Evolutionary conservation across 2,888 invertebrate species (phyloP), one percentile per base, ranked within the genome.

Genomic region (Herminia tarsipennalis): DNA sequence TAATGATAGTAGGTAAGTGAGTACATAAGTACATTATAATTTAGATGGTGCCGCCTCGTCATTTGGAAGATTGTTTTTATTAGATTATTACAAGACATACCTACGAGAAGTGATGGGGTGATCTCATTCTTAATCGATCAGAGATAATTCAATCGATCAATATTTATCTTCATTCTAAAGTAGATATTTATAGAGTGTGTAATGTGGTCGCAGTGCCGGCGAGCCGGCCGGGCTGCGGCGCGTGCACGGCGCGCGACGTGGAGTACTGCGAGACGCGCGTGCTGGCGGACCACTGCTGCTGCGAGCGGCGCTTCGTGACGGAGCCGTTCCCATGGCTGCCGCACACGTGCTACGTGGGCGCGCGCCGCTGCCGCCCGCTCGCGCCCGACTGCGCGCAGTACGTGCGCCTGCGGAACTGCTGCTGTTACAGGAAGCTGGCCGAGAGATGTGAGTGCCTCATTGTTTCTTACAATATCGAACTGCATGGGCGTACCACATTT

Each of bases 281-380:
- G 68, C 89, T 95, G 58, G 83, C 84, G 5, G 89, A 89, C 81
- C 89, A 90, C 83, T 89, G 89, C 79, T 89, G 90, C 80, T 90
- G 88, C 80, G 89, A 90, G 77, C 93, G 94, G 60, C 91, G 90
- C 70, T 90, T 92, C 75, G 88, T 92, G 73, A 92, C 92, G 43
- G 95, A 94, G 85, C 92, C 93, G 22, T 93, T 95, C 73, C 93
- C 93, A 13, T 95, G 93, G 88, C 92, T 95, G 59, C 94, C 94
- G 56, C 95, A 95, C 83, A 93, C 93, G 1, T 95, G 95, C 83
- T 94, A 93, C 81, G 72, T 93, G 66, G 94, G 94, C 27, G 89
- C 93, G 39, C 88, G 88, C 66, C 89, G 93, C 65, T 95, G 94
- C 80, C 83, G 86, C 58, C 92, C 94, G 22, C 81, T 92, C 14